phyloP scores from a whole-genome alignment of 1,140 invertebrate genomes.

The Orius laevigatus region DNA sequence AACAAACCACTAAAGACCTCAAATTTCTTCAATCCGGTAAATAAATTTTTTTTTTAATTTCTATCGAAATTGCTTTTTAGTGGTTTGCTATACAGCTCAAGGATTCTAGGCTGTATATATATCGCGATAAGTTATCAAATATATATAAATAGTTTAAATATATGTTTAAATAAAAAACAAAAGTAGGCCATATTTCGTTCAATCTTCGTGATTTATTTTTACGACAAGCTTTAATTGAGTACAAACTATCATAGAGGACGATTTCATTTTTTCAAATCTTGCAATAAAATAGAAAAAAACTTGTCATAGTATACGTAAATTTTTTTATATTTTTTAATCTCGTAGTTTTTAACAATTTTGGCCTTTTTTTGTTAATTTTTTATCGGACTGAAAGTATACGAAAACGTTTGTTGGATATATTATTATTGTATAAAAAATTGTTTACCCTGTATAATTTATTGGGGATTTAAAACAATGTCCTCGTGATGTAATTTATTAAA shows the following conservation, averaged over 20 bases:
- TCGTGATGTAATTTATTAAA: constrained; percentile 1
- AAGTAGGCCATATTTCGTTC: constrained; percentile 13
- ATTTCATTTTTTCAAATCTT: too few relatives aligned
- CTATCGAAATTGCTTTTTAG: constrained; percentile 7
- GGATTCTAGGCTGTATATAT: constrained; percentile 12
- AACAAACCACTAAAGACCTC: constrained; percentile 13
- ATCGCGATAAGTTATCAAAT: constrained; percentile 11
- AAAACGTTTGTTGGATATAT: background rate
- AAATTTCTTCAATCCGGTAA: constrained; percentile 8
- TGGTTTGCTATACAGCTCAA: constrained; percentile 13
- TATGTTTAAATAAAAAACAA: constrained; percentile 3
- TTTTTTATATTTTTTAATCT: constrained; percentile 8
- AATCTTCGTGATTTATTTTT: constrained; percentile 7
- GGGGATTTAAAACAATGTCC: constrained; percentile 1
- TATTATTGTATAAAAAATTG: too few relatives aligned
- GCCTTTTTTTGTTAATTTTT: constrained; percentile 2
- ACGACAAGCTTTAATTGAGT: constrained; percentile 14
- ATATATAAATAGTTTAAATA: constrained; percentile 4
- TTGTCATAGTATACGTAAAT: too few relatives aligned
- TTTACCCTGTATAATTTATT: background rate
- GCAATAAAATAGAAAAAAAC: background rate
- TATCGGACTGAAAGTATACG: constrained; percentile 11
- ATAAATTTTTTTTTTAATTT: constrained; percentile 8
- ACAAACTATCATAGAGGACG: constrained; percentile 4
- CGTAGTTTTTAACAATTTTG: background rate